Evolutionary conservation across 2,113 vertebrate species (phyloP).

Genomic region (Menidia beryllina): DNA sequence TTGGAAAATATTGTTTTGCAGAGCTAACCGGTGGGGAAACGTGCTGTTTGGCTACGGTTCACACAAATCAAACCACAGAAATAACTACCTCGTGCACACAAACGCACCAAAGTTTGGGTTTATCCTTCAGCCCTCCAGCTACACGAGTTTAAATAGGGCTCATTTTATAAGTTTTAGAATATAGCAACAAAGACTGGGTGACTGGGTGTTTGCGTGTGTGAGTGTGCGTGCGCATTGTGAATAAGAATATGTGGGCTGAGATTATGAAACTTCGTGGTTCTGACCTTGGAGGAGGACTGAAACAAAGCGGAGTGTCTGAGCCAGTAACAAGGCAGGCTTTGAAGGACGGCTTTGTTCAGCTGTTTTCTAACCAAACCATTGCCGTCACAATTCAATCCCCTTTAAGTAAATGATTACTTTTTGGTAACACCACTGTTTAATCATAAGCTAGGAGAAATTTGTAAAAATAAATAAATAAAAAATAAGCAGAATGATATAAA

Average conservation of each 20-base stretch:
- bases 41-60: not conserved
- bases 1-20: slow-evolving; percentile 36
- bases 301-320: slow-evolving; percentile 14
- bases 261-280: slow-evolving; percentile 57
- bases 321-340: slow-evolving; percentile 34
- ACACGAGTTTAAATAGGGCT: not conserved
- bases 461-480: not conserved
- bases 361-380: not conserved
- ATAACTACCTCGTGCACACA: not conserved
- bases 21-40: not conserved
- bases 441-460: not conserved
- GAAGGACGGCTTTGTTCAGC: not conserved
- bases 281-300: slow-evolving; percentile 7
- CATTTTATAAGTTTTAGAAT: slow-evolving; percentile 16
- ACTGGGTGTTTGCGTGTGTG: slow-evolving; percentile 9
- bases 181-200: slow-evolving; percentile 33
- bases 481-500: no score
- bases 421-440: not conserved
- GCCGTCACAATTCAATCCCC: not conserved
- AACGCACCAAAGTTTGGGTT: not conserved
- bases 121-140: not conserved
- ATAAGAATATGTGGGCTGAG: slow-evolving; percentile 33
- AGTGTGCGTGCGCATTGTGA: slow-evolving; percentile 21
- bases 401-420: not conserved
- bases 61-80: not conserved